Percentiles rank a stretch among this genome's conserved stretches.
phyloP scores from a whole-genome alignment of 2,888 invertebrate species.

The Stegophylla sp. region DNA sequence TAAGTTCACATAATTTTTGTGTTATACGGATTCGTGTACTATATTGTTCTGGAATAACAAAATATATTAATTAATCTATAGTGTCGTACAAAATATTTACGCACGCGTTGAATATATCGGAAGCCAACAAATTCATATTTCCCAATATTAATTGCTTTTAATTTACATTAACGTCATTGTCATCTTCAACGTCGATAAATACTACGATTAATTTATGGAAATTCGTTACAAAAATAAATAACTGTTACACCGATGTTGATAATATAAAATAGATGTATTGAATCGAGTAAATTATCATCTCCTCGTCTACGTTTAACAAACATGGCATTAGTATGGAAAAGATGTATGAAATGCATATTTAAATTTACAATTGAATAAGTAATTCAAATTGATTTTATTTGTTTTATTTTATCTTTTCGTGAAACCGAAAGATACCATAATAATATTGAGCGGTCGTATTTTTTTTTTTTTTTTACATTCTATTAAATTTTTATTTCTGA shows the following conservation, averaged over 20 bases:
- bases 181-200: neutral
- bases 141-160: neutral
- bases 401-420: neutral
- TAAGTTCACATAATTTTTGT: neutral
- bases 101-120: neutral
- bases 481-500: neutral
- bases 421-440: neutral
- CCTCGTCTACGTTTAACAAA: neutral
- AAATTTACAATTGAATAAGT: slow-evolving; percentile 22
- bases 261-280: slow-evolving; percentile 18
- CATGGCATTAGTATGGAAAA: slow-evolving; percentile 21
- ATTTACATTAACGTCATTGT: neutral
- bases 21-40: slow-evolving; percentile 12
- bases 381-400: slow-evolving; percentile 10
- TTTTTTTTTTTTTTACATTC: neutral
- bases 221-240: neutral
- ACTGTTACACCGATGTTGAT: neutral
- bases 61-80: slow-evolving; percentile 28
- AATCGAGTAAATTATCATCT: slow-evolving; percentile 15
- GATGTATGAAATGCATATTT: slow-evolving; percentile 14
- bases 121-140: slow-evolving; percentile 1
- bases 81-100: neutral
- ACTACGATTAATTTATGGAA: neutral
- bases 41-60: slow-evolving; percentile 4
- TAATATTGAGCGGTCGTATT: neutral